Conservation (phyloP, 2,888 invertebrate genomes). For the Micoletzkya japonica region DNA sequence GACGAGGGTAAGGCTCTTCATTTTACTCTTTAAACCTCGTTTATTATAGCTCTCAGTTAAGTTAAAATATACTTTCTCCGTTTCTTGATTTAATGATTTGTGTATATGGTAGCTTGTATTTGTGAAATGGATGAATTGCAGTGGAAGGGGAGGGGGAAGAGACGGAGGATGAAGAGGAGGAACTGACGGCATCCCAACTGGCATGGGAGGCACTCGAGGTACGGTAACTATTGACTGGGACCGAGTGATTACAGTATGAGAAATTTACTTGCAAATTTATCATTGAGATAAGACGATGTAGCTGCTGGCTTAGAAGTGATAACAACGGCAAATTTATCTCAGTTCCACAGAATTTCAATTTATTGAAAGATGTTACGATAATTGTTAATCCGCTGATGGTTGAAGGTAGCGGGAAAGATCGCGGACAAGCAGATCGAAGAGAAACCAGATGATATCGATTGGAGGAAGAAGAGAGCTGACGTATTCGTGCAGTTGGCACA, state of each 20-base stretch:
- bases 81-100: not conserved
- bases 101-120: not conserved
- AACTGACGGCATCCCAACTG: not conserved
- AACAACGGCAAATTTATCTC: no score
- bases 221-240: not conserved
- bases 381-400: not conserved
- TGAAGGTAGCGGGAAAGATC: constrained; percentile 9
- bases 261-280: no score
- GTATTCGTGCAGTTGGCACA: constrained; percentile 23
- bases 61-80: not conserved
- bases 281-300: no score
- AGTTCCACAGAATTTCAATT: no score
- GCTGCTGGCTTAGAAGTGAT: no score
- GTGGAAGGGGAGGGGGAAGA: constrained; percentile 1
- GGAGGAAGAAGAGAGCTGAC: constrained; percentile 21
- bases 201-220: constrained; percentile 26
- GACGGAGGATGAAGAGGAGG: constrained; percentile 16
- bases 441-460: not conserved
- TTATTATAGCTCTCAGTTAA: not conserved
- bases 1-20: no score
- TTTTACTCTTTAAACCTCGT: no score
- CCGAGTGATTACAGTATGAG: no score
- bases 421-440: constrained; percentile 1
- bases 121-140: not conserved
- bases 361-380: no score